Conservation (phyloP, 2,797 vertebrate species). For the Salmo trutta region DNA sequence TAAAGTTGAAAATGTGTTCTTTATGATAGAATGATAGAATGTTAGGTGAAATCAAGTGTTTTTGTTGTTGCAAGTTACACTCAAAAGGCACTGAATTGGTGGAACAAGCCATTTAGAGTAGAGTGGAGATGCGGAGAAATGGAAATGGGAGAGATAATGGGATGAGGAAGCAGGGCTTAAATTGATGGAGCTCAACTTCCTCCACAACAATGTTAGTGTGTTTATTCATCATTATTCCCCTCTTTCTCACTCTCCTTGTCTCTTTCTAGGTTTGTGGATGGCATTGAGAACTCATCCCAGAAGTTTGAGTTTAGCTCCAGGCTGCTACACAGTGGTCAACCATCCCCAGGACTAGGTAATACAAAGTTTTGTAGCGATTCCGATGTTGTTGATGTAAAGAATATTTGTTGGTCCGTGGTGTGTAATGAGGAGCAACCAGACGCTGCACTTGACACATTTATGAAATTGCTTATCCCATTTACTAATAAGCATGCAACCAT, state of each 20-base stretch:
- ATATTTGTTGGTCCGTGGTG: too few species aligned
- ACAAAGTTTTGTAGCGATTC: background rate
- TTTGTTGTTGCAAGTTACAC: too few species aligned
- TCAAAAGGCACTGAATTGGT: too few species aligned
- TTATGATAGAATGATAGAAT: too few species aligned
- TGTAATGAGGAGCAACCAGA: too few species aligned
- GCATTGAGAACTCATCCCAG: constrained; percentile 75
- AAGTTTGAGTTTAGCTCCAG: constrained; percentile 80
- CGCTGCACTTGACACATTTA: too few species aligned
- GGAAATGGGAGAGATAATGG: background rate
- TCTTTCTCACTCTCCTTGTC: background rate
- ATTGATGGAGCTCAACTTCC: background rate
- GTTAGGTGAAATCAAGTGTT: too few species aligned
- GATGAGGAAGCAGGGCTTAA: background rate
- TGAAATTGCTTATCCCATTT: too few species aligned
- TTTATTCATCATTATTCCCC: background rate
- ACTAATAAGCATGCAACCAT: too few species aligned
- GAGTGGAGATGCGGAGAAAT: background rate
- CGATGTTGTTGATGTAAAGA: too few species aligned
- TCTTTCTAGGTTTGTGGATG: constrained; percentile 81
- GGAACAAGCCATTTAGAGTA: background rate
- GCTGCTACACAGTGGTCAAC: constrained; percentile 54
- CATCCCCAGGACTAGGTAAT: constrained; percentile 63
- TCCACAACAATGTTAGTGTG: background rate
- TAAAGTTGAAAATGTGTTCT: too few species aligned